Base-by-base conservation (phyloP, 2,797 vertebrate genomes). In the Buphagus erythrorhynchus region DNA sequence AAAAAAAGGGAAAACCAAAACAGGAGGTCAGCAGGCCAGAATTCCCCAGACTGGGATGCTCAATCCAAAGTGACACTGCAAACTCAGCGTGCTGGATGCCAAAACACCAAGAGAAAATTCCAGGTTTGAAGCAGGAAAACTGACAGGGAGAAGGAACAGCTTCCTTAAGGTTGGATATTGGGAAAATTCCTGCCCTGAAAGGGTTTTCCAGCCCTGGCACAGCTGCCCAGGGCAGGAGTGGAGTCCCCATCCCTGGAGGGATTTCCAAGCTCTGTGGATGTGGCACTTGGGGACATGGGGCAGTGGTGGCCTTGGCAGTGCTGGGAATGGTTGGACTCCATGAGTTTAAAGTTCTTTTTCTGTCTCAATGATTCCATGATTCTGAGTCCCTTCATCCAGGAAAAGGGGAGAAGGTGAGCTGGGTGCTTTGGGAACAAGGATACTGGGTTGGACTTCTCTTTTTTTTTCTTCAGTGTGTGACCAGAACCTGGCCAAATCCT, bases 71-170 rank as follows among this genome's bases (percentile, higher is more conserved):
- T 29, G 59, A 49, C 22, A 16, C 21, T 3, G 1, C 21, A 40
- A 63, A 51, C 16, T 42, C 42, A 6, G 16, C 0, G 25, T 9
- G 65, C 4, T 5, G 11, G 31, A 33, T 0, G 5, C 8, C 25
- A 51, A 33, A 59, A 16, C 28, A 45, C 20, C 19, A 28, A 7
- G 1, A 38, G 74, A 55, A 55, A 59, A 75, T 1, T 2, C 10
- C 29, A 52, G 29, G n/a, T 33, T 3, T 51, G 55, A 11, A 51
- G 49, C 28, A 51, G 26, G 7, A 10, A 75, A 78, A 22, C 3
- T n/a, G n/a, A 12, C 6, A 25, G 43, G 13, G 38, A 65, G 24
- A 49, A 19, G 24, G 14, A 38, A 16, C 3, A 22, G 33, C 33
- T 52, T 52, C 51, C 40, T 6, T 19, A 3, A 7, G 43, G 9